phyloP scores from a whole-genome alignment of 2,113 vertebrate genomes.

The Apteryx mantelli region DNA sequence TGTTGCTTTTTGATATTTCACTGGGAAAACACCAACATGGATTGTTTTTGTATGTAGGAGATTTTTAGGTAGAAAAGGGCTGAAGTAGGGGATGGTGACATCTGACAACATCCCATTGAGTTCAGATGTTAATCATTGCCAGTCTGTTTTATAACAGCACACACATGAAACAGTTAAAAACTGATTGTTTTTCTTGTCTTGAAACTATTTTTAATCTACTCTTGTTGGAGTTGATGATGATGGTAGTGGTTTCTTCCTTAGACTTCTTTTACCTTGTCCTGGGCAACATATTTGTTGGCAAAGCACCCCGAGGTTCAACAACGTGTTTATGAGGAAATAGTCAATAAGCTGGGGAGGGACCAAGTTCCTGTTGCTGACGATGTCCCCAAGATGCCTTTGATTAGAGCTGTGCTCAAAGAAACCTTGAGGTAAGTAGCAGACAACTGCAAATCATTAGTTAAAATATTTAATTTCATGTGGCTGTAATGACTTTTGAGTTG shows the following conservation, averaged over 20 bases:
- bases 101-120: not conserved
- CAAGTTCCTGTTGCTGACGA: constrained; percentile 80
- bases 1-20: constrained; percentile 24
- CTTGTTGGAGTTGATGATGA: not conserved
- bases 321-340: constrained; percentile 82
- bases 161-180: not conserved
- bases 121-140: constrained; percentile 1
- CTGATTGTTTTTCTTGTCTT: constrained; percentile 1
- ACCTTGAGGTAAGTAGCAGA: constrained; percentile 83
- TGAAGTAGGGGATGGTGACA: not conserved
- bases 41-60: not conserved
- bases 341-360: constrained; percentile 76
- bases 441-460: not conserved
- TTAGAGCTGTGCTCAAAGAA: constrained; percentile 92
- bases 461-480: not conserved
- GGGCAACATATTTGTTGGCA: constrained; percentile 88
- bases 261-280: constrained; percentile 92
- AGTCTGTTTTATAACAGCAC: not conserved
- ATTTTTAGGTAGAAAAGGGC: not conserved
- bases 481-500: not conserved
- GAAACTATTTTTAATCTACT: not conserved
- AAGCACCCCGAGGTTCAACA: constrained; percentile 84
- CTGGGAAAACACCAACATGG: not conserved
- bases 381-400: constrained; percentile 81
- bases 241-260: constrained; percentile 57